Evolutionary conservation across 1,140 invertebrate species (phyloP).

Genomic region (Marisa cornuarietis): DNA sequence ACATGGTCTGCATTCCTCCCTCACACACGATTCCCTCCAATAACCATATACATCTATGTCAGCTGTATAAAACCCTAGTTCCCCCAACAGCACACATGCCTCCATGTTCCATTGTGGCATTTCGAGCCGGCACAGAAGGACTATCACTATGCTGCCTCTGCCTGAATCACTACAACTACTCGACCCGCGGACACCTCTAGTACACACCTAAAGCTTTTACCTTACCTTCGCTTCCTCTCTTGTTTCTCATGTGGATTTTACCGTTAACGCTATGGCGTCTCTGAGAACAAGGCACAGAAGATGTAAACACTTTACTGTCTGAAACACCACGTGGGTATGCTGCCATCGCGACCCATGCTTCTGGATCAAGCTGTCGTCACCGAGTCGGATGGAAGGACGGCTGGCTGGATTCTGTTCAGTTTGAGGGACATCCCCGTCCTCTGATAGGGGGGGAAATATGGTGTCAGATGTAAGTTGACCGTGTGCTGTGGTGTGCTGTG

Average conservation of each 20-base stretch:
- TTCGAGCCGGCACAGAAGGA: slow-evolving; percentile 1
- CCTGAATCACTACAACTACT: neutral
- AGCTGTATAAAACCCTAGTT: slow-evolving; percentile 33
- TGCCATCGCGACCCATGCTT: neutral
- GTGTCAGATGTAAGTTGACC: slow-evolving; percentile 21
- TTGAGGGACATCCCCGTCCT: too few species aligned
- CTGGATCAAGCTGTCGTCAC: neutral
- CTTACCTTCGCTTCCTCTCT: too few species aligned
- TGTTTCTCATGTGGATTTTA: too few species aligned
- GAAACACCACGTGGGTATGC: slow-evolving; percentile 1
- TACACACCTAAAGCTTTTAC: too few species aligned
- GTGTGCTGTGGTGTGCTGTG: slow-evolving; percentile 24
- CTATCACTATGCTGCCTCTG: slow-evolving; percentile 7
- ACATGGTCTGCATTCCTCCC: slow-evolving; percentile 35
- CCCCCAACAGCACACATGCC: slow-evolving; percentile 29
- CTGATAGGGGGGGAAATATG: too few species aligned
- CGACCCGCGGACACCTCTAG: too few species aligned
- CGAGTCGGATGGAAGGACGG: neutral
- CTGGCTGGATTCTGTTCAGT: too few species aligned
- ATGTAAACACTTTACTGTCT: neutral
- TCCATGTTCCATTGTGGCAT: slow-evolving; percentile 28
- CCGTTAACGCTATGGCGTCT: too few species aligned
- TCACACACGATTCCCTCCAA: slow-evolving; percentile 21
- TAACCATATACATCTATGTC: slow-evolving; percentile 36
- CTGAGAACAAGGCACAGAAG: too few species aligned